These are phyloP conservation scores for Nycteola revayana DNA, from an alignment of 2,888 invertebrate genomes.

Conservation along the genomic window DNA sequence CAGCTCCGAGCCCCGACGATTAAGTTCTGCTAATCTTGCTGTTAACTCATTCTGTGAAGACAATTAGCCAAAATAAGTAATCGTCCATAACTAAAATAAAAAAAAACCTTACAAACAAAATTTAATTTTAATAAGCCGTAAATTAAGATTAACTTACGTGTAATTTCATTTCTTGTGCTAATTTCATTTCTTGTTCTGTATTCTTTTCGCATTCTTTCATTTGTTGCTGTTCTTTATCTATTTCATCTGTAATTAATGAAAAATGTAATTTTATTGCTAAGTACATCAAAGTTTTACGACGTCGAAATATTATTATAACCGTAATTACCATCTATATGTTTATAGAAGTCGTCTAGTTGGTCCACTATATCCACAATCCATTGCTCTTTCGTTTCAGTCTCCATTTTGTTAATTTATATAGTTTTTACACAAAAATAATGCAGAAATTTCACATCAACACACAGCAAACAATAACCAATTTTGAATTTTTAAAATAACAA, in stretches of 20 bases:
- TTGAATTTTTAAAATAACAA: conserved; percentile 24
- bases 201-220: conserved; percentile 56
- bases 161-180: conserved; percentile 55
- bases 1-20: conserved; percentile 40
- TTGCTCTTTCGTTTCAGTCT: conserved; percentile 31
- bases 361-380: conserved; percentile 39
- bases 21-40: conserved; percentile 45
- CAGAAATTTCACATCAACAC: neutral
- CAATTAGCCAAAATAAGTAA: no score
- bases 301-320: no score
- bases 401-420: conserved; percentile 26
- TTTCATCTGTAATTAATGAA: conserved; percentile 49
- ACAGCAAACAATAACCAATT: conserved; percentile 13
- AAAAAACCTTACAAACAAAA: no score
- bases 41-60: conserved; percentile 49
- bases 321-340: conserved; percentile 48
- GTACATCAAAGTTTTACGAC: no score
- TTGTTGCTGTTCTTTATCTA: conserved; percentile 53
- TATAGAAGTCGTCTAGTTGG: conserved; percentile 46
- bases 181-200: conserved; percentile 54
- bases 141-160: no score
- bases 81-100: no score
- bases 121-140: no score
- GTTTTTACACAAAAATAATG: neutral
- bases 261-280: no score